phyloP scores from a whole-genome alignment of 1,140 invertebrate genomes.

The Penaeus chinensis region DNA sequence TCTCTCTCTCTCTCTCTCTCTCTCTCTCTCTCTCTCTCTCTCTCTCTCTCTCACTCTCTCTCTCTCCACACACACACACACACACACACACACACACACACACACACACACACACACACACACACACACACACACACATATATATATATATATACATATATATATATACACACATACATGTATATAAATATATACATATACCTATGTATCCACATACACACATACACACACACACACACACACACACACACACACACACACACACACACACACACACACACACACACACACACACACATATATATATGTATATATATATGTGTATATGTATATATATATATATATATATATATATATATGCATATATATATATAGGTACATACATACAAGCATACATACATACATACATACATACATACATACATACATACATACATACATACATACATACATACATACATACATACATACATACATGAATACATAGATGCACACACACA shows the following conservation, averaged over 20 bases:
- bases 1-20: neutral
- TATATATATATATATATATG: neutral
- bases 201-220: no score
- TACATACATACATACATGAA: neutral
- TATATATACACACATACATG: neutral
- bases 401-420: no score
- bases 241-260: no score
- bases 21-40: neutral
- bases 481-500: no score
- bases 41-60: neutral
- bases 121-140: neutral
- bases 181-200: no score
- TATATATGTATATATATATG: neutral
- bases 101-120: neutral
- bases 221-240: no score
- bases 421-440: no score
- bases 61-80: no score
- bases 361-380: slow-evolving; percentile 2
- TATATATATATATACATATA: neutral
- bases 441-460: no score
- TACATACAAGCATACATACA: neutral
- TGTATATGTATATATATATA: neutral
- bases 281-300: neutral
- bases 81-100: neutral
- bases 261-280: neutral